These are phyloP conservation scores for Planococcus citri DNA, from an alignment of 1,140 invertebrate genomes.

Conservation along the genomic window DNA sequence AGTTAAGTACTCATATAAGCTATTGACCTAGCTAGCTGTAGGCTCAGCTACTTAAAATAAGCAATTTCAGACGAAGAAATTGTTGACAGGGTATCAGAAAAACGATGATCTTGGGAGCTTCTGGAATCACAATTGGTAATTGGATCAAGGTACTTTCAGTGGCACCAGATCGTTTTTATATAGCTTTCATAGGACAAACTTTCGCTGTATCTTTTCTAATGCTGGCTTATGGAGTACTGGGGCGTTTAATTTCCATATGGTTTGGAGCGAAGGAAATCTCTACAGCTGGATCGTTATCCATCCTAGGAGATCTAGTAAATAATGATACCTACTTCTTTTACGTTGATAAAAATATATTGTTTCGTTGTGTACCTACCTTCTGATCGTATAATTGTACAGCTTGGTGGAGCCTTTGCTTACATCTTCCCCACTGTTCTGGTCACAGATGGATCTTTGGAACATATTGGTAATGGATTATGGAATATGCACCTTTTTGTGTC, in stretches of 20 bases:
- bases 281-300: not conserved
- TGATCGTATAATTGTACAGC: not conserved
- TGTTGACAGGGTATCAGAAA: not conserved
- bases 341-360: too few relatives aligned
- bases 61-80: too few relatives aligned
- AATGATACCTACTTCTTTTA: not conserved
- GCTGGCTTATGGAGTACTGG: not conserved
- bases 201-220: not conserved
- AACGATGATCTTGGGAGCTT: not conserved
- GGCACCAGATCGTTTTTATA: not conserved
- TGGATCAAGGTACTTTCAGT: constrained; percentile 10
- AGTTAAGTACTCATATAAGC: too few relatives aligned
- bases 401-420: not conserved
- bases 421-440: not conserved
- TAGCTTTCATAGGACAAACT: not conserved
- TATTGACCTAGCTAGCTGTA: too few relatives aligned
- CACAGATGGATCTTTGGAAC: not conserved
- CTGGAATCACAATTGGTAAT: not conserved
- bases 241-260: not conserved
- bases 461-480: not conserved
- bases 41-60: too few relatives aligned
- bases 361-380: too few relatives aligned
- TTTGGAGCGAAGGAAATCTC: not conserved
- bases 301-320: not conserved
- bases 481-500: not conserved